Evolutionary conservation across 1,140 invertebrate species (phyloP), one percentile per base, ranked within the genome.

Genomic region (Pectinophora gossypiella): DNA sequence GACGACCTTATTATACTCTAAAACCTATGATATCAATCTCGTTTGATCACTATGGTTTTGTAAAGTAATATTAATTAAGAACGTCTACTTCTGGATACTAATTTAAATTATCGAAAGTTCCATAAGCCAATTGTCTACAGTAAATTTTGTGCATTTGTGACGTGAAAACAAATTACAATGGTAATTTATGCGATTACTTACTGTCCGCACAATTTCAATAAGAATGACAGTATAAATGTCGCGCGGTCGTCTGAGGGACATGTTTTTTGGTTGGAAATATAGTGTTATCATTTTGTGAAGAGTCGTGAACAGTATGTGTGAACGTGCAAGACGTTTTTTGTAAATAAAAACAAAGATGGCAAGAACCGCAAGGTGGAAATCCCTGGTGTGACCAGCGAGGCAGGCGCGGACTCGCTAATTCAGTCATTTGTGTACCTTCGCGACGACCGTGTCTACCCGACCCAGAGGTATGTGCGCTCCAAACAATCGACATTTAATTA

Each of bases 351-450:
- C 2, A 64, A 66, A 63, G 59, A 66, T 68, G 59, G 19, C 54
- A 62, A 65, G 54, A 61, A 66, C 60, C 54, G 63, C 56, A 58
- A 67, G 59, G 59, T 74, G 75, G 73, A 68, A 62, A 61, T 70
- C 62, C 68, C 73, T 72, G 46, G 61, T 54, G 44, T 56, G 55
- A 53, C 22, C n/a, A 50, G 56, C 42, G 64, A 40, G 48, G 51
- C 51, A 32, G n/a, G 1, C 6, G 12, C 12, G 7, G 6, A 16
- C 52, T 63, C 45, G 44, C 35, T 51, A 62, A 61, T 56, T 73
- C 75, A 80, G 74, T 78, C 64, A 68, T 59, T 75, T 67, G 68
- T 74, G 64, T 59, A 68, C 66, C 72, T 67, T 54, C 69, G 70
- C 50, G 47, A 55, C 68, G 71, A 51, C 48, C 56, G 73, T 62